Conservation (phyloP, 2,113 vertebrate genomes). For the Apus apus region DNA sequence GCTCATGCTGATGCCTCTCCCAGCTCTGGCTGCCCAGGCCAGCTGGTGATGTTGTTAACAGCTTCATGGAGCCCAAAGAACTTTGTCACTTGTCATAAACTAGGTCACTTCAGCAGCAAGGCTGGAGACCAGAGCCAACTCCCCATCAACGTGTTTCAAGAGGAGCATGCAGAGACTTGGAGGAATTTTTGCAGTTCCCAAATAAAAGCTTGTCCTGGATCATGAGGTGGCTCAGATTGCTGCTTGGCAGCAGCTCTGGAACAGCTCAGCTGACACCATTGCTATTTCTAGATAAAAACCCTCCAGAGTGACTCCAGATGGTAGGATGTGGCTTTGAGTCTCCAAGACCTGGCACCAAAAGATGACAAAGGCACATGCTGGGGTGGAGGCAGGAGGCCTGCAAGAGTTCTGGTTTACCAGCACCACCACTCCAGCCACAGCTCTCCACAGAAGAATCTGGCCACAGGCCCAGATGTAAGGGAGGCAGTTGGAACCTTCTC, state of each 20-base stretch:
- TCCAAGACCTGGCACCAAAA: neutral
- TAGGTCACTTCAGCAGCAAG: neutral
- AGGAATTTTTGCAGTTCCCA: neutral
- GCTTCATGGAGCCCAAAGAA: neutral
- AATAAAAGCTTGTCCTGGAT: neutral
- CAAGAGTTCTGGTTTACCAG: neutral
- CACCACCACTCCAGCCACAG: neutral
- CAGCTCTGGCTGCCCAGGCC: neutral
- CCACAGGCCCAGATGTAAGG: neutral
- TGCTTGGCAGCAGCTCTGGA: neutral
- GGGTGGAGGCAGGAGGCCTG: neutral
- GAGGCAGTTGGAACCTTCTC: neutral
- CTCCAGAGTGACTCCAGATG: neutral
- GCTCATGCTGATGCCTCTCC: neutral
- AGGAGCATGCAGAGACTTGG: neutral
- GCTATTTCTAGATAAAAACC: slow-evolving; percentile 9
- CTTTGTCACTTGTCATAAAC: neutral
- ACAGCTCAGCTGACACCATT: slow-evolving; percentile 27
- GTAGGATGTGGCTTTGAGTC: neutral
- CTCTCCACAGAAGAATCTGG: neutral
- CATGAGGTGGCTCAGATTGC: neutral
- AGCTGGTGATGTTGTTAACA: neutral
- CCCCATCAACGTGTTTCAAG: neutral
- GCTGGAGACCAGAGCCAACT: neutral
- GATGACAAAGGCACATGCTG: neutral